Conservation (phyloP, 2,888 invertebrate species). For the Parnassius apollo region DNA sequence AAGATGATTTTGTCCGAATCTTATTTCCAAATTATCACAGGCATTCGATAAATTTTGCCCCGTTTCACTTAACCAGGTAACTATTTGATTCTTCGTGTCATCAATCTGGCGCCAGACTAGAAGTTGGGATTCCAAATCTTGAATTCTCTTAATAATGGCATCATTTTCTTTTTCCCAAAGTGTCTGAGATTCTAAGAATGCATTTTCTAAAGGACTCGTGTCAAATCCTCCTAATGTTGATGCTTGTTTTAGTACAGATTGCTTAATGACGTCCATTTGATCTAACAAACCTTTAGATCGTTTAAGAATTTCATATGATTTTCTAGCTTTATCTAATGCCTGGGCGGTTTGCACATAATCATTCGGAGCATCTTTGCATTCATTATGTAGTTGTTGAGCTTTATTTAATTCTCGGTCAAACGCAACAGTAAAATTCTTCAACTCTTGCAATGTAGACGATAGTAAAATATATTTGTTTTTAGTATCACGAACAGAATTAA, state of each 20-base stretch:
- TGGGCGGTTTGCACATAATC: conserved; percentile 87
- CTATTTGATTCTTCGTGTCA: conserved; percentile 90
- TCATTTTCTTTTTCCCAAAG: conserved; percentile 87
- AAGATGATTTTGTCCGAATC: conserved; percentile 88
- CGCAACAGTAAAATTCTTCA: conserved; percentile 86
- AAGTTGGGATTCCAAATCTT: conserved; percentile 92
- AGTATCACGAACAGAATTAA: conserved; percentile 87
- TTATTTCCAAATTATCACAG: conserved; percentile 89
- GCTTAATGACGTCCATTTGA: conserved; percentile 88
- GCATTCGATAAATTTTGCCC: conserved; percentile 88
- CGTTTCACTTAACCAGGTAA: conserved; percentile 92
- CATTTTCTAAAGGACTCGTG: conserved; percentile 79
- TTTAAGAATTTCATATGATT: conserved; percentile 87
- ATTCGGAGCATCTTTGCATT: conserved; percentile 84
- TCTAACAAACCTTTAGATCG: conserved; percentile 88
- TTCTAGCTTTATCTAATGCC: conserved; percentile 87
- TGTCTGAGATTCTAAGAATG: conserved; percentile 83
- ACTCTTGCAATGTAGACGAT: conserved; percentile 87
- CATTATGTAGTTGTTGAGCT: conserved; percentile 84
- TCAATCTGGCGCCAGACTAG: conserved; percentile 97
- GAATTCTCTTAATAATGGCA: conserved; percentile 86
- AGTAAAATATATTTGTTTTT: conserved; percentile 87
- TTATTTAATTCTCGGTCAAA: conserved; percentile 86
- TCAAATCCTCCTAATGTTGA: conserved; percentile 85
- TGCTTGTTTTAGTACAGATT: conserved; percentile 85